These are phyloP conservation scores for Gopherus flavomarginatus DNA, from an alignment of 2,113 vertebrate species.

Conservation along the genomic window DNA sequence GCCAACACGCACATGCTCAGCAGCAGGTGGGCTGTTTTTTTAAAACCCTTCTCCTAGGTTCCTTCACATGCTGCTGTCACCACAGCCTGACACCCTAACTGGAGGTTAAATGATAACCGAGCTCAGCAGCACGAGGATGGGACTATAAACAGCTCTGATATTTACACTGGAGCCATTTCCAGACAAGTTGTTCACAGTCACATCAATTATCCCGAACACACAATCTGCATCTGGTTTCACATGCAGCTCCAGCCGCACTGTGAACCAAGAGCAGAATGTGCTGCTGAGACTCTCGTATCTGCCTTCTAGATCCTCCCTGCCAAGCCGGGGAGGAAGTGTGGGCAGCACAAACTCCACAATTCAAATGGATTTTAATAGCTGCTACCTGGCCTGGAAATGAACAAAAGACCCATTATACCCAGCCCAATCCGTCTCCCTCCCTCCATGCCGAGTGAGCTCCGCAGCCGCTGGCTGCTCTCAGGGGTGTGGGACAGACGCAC, in stretches of 20 bases:
- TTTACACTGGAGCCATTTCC: slow-evolving; percentile 64
- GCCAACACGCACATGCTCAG: not conserved
- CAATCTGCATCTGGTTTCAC: slow-evolving; percentile 72
- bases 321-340: slow-evolving; percentile 23
- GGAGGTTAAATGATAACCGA: slow-evolving; percentile 43
- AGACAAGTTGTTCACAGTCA: slow-evolving; percentile 71
- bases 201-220: slow-evolving; percentile 72
- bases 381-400: slow-evolving; percentile 48
- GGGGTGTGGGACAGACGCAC: not conserved
- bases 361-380: slow-evolving; percentile 56
- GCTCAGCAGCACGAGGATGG: slow-evolving; percentile 30
- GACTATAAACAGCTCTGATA: slow-evolving; percentile 62
- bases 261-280: slow-evolving; percentile 63
- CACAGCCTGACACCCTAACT: not conserved
- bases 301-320: slow-evolving; percentile 67
- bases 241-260: slow-evolving; percentile 57
- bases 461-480: rapidly evolving
- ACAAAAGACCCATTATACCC: slow-evolving; percentile 6
- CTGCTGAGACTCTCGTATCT: slow-evolving; percentile 68
- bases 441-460: rapidly evolving
- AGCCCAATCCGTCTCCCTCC: not conserved
- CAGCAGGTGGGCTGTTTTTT: slow-evolving; percentile 13
- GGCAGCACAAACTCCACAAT: slow-evolving; percentile 52
- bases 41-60: not conserved
- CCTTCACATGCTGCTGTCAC: not conserved